These are phyloP conservation scores for Nothoprocta perdicaria DNA, from an alignment of 2,113 vertebrate genomes.

Conservation along the genomic window DNA sequence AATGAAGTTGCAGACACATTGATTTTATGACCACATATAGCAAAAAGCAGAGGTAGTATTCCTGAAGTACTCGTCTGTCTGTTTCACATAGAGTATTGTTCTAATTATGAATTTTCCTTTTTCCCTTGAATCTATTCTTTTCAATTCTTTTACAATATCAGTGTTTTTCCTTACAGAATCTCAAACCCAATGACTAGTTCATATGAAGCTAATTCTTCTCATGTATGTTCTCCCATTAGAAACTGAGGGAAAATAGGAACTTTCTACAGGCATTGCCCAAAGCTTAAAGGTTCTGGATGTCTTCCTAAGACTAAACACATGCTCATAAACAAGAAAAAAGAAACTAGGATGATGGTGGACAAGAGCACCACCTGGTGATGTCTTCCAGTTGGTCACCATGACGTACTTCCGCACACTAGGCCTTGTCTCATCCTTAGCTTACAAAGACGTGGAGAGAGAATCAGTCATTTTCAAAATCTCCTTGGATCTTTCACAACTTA, in stretches of 20 bases:
- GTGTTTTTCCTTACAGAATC: not conserved
- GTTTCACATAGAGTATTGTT: not conserved
- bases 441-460: fast-evolving
- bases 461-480: not conserved
- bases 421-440: not conserved
- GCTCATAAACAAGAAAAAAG: not conserved
- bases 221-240: not conserved
- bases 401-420: not conserved
- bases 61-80: not conserved
- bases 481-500: not conserved
- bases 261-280: not conserved
- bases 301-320: not conserved
- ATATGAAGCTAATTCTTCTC: not conserved
- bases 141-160: not conserved
- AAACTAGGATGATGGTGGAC: not conserved
- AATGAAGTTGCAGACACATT: not conserved
- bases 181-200: not conserved
- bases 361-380: conserved; percentile 34
- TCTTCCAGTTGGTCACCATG: not conserved
- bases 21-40: not conserved
- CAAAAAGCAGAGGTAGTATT: not conserved
- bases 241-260: not conserved
- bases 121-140: not conserved
- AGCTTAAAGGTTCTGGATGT: not conserved
- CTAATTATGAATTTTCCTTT: not conserved